These are phyloP conservation scores for Noctua comes DNA, from an alignment of 2,888 invertebrate species.

Conservation along the genomic window DNA sequence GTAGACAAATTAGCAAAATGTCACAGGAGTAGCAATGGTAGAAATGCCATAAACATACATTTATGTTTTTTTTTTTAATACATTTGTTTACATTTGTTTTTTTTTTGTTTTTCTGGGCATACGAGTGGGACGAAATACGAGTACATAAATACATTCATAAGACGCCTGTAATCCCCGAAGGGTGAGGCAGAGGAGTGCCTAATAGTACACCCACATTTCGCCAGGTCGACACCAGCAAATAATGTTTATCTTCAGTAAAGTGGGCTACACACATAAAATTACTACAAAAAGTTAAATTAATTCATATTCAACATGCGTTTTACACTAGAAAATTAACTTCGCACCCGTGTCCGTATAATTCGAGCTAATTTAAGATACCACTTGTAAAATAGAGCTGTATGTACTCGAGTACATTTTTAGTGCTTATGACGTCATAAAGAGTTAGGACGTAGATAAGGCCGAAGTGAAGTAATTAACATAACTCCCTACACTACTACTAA, in stretches of 20 bases:
- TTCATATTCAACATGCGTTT: slow-evolving; percentile 48
- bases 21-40: neutral
- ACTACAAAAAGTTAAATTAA: slow-evolving; percentile 17
- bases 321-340: slow-evolving; percentile 38
- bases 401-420: slow-evolving; percentile 54
- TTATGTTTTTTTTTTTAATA: no score
- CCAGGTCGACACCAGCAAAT: neutral
- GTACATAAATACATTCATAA: neutral
- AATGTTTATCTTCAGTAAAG: neutral
- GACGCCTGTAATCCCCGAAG: neutral
- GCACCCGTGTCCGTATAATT: slow-evolving; percentile 37
- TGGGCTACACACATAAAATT: neutral
- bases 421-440: slow-evolving; percentile 51
- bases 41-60: neutral
- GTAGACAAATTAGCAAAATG: neutral
- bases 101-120: neutral
- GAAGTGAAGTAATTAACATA: slow-evolving; percentile 52
- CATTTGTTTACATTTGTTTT: neutral
- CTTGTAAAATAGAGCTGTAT: slow-evolving; percentile 50
- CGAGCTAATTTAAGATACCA: slow-evolving; percentile 43
- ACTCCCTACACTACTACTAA: slow-evolving; percentile 43
- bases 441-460: slow-evolving; percentile 48
- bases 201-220: no score
- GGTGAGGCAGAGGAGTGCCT: no score
- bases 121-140: no score